Evolutionary conservation across 2,797 vertebrate species (phyloP), one percentile per base, ranked within the genome.

Genomic region (Alfaro cultratus): DNA sequence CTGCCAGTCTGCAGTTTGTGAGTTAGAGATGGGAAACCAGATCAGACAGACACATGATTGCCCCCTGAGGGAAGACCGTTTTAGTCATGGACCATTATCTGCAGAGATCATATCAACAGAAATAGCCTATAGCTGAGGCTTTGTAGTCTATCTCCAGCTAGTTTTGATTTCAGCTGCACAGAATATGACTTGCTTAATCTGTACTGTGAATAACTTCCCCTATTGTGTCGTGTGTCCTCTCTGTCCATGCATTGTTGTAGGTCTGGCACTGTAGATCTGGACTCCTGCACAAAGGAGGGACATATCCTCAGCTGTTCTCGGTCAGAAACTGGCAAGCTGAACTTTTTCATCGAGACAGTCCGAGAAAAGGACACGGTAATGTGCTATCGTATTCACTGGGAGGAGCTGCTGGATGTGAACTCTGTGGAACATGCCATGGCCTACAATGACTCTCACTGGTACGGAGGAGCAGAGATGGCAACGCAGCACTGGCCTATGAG

Each of bases 311-410:
- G 94, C 82, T 99, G 98, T 89, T 96, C 96, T 0, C 94, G 86
- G 76, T 97, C 97, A 0, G 87, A 95, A 39, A 87, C 88, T 49
- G 97, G 97, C 11, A 96, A 95, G 0, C 91, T 99, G 77, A 96
- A 98, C 91, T 99, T 99, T 94, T 99, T 99, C 81, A 97, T 99
- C 84, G 96, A 99, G 95, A 97, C 97, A 0, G 96, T 99, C 78
- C 95, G 93, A 76, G 95, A 94, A 76, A 98, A 97, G 90, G 96
- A 97, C 93, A 98, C 97, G 0, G 97, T 99, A 76, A 97, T 97
- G 96, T 99, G 98, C 89, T 99, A 99, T 94, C 96, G 97, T 0
- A 97, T 99, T 77, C 97, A 97, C 79, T 99, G 98, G 98, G 97
- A 98, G 89, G 98, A 98, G 88, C 92, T 97, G 49, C 90, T 94